Conservation (phyloP, 1,140 invertebrate species). For the Meloidogyne hapla region DNA sequence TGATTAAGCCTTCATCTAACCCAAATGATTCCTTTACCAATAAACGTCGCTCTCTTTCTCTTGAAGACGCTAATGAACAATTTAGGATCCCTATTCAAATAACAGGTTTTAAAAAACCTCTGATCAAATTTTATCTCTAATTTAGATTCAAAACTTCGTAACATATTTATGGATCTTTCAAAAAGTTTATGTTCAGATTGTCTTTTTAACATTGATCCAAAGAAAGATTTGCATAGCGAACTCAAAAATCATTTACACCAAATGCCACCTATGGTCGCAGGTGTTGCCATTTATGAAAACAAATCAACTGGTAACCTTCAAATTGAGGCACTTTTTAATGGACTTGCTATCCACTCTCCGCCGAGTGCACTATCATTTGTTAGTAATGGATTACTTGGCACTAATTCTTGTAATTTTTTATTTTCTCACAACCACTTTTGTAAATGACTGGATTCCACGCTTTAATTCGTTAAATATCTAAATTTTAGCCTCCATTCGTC, state of each 20-base stretch:
- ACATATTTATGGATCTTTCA: not conserved
- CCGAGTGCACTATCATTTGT: conserved; percentile 44
- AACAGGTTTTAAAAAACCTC: not conserved
- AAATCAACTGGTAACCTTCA: conserved; percentile 6
- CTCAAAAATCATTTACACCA: conserved; percentile 2
- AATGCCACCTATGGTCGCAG: conserved; percentile 43
- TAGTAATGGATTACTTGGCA: conserved; percentile 39
- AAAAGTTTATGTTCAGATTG: not conserved
- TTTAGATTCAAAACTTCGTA: not conserved
- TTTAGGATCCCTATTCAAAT: not conserved
- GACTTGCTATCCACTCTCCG: conserved; percentile 39
- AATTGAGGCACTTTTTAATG: conserved; percentile 47
- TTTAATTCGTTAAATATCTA: not conserved
- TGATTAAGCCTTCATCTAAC: conserved; percentile 27
- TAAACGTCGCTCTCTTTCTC: not conserved
- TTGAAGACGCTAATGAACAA: not conserved
- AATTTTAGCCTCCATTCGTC: conserved; percentile 33
- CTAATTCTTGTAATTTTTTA: conserved; percentile 21
- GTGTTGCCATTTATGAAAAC: conserved; percentile 32
- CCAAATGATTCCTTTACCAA: not conserved
- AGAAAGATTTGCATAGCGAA: conserved; percentile 4
- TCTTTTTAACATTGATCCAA: not conserved
- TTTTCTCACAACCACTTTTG: not conserved
- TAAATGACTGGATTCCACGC: not conserved
- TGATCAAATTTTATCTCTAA: no score